Evolutionary conservation across 2,113 vertebrate species (phyloP).

Genomic region (Casuarius casuarius): DNA sequence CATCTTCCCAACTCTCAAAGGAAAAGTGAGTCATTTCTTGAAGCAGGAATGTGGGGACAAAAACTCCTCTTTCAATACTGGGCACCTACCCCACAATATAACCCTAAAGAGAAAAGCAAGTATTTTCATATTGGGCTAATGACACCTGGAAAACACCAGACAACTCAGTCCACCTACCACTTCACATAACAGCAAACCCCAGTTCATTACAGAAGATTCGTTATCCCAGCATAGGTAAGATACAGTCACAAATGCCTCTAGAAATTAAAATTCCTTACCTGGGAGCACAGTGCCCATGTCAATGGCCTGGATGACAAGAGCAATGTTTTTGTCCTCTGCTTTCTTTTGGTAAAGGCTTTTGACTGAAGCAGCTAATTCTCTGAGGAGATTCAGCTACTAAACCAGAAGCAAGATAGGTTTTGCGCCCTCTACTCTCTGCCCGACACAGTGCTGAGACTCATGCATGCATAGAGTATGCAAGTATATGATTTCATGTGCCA

Average conservation of each 20-base stretch:
- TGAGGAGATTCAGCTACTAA: background rate
- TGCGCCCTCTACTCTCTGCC: background rate
- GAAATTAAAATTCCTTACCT: background rate
- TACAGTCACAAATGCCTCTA: background rate
- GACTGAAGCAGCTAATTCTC: background rate
- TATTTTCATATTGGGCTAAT: background rate
- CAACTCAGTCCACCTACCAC: background rate
- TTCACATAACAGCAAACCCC: background rate
- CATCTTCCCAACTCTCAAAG: background rate
- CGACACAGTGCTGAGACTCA: background rate
- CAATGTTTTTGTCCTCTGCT: background rate
- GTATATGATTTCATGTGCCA: background rate
- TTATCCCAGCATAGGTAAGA: background rate
- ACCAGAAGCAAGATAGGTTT: background rate
- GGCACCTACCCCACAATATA: background rate
- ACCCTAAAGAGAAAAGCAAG: background rate
- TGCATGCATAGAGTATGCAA: background rate
- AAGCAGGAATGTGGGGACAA: background rate
- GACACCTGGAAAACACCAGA: fast-evolving
- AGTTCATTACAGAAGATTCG: background rate
- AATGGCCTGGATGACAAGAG: background rate
- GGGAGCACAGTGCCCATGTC: background rate
- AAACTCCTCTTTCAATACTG: background rate
- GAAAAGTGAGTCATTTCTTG: background rate
- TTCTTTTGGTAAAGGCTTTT: background rate